A percentile compares a stretch with the other conserved stretches of the same genome.
phyloP scores from a whole-genome alignment of 2,888 invertebrate genomes.

The Oscheius sp. region DNA sequence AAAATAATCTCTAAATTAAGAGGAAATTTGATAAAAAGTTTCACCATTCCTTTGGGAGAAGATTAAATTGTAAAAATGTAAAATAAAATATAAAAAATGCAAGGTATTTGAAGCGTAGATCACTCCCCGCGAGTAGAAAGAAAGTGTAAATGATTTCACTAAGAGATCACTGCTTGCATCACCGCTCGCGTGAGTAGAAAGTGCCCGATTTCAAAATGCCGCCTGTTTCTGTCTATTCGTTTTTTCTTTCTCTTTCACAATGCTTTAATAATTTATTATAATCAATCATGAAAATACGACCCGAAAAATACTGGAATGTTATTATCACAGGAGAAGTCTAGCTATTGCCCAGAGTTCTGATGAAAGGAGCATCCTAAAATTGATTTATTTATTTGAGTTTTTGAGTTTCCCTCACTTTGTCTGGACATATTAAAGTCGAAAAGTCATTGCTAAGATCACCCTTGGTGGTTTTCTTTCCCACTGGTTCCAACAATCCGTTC shows the following conservation, averaged over 20 bases:
- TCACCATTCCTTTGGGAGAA: not conserved
- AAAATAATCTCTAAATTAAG: no score
- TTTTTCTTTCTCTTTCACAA: not conserved
- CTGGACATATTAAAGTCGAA: constrained; percentile 35
- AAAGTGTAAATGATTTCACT: constrained; percentile 23
- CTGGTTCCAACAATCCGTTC: constrained; percentile 58
- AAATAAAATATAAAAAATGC: not conserved
- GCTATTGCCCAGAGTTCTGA: constrained; percentile 31
- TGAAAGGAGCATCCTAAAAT: constrained; percentile 36
- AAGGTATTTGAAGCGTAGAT: not conserved
- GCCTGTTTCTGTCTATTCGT: not conserved
- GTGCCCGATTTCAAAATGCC: constrained; percentile 17
- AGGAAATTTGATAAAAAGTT: no score
- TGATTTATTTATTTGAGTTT: not conserved
- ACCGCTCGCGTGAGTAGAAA: constrained; percentile 22
- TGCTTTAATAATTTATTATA: not conserved
- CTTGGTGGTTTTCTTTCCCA: constrained; percentile 48
- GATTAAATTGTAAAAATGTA: not conserved
- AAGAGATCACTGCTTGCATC: constrained; percentile 18
- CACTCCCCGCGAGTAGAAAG: not conserved
- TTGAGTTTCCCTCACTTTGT: constrained; percentile 11
- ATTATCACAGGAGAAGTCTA: not conserved
- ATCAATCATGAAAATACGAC: not conserved
- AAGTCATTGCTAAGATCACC: constrained; percentile 39
- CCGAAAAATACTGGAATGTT: not conserved